These are phyloP conservation scores for Psittacus erithacus DNA, from an alignment of 2,113 vertebrate species.

Conservation along the genomic window DNA sequence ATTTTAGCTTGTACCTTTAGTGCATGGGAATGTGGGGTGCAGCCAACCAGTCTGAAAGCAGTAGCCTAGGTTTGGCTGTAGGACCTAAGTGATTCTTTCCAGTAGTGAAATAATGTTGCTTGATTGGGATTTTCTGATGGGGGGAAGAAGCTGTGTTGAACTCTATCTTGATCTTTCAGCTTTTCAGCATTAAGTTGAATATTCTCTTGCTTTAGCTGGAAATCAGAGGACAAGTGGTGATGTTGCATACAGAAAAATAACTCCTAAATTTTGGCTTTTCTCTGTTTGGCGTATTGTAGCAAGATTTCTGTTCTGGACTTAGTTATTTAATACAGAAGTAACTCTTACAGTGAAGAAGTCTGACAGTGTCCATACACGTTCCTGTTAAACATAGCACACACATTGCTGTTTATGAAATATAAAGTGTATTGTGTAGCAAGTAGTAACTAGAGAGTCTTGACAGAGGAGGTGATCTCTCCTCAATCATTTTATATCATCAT, in stretches of 20 bases:
- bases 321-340: not conserved
- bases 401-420: not conserved
- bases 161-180: not conserved
- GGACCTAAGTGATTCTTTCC: not conserved
- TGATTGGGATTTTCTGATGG: not conserved
- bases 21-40: not conserved
- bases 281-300: not conserved
- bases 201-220: not conserved
- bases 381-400: not conserved
- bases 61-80: not conserved
- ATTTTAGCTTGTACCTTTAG: not conserved
- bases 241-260: not conserved
- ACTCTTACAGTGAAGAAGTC: not conserved
- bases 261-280: not conserved
- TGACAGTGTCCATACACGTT: fast-evolving
- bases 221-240: not conserved
- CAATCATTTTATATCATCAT: not conserved
- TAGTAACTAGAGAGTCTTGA: not conserved
- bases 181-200: not conserved
- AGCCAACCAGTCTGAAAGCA: not conserved
- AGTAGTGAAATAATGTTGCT: not conserved
- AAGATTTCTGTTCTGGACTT: not conserved
- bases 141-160: not conserved
- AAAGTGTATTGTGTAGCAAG: not conserved
- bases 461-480: not conserved